phyloP scores from a whole-genome alignment of 1,140 invertebrate species.

The Dendroctonus valens region DNA sequence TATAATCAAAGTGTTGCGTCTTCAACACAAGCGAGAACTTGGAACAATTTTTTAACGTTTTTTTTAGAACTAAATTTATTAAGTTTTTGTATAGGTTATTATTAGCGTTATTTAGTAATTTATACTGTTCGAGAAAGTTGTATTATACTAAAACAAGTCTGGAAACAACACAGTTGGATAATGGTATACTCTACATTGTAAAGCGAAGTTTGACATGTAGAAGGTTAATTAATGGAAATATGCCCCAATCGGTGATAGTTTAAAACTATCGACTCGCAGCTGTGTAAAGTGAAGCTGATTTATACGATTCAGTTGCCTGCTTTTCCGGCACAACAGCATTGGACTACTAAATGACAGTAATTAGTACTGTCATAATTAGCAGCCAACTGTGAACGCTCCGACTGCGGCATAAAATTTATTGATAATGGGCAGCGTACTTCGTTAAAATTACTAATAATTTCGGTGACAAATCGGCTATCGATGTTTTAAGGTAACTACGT shows the following conservation, averaged over 20 bases:
- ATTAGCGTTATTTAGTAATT: too few relatives aligned
- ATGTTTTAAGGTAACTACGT: background rate
- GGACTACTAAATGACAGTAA: slow-evolving; percentile 26
- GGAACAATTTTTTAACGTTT: too few relatives aligned
- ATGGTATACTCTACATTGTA: too few relatives aligned
- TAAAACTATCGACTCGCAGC: slow-evolving; percentile 15
- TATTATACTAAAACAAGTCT: too few relatives aligned
- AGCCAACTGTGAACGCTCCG: slow-evolving; percentile 26
- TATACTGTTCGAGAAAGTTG: too few relatives aligned
- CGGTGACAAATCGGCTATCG: slow-evolving; percentile 14
- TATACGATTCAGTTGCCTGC: slow-evolving; percentile 9
- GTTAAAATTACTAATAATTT: slow-evolving; percentile 21
- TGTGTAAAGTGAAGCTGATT: slow-evolving; percentile 15
- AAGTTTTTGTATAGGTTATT: too few relatives aligned
- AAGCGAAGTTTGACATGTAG: too few relatives aligned
- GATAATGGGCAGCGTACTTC: slow-evolving; percentile 15
- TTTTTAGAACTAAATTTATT: too few relatives aligned
- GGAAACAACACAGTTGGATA: too few relatives aligned
- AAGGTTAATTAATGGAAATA: background rate
- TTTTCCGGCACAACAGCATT: slow-evolving; percentile 15
- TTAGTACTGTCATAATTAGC: slow-evolving; percentile 32
- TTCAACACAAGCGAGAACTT: too few relatives aligned
- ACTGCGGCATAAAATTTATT: slow-evolving; percentile 24
- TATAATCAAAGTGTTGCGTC: too few relatives aligned
- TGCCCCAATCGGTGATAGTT: background rate